Evolutionary conservation across 2,888 invertebrate genomes (phyloP).

Genomic region (Pammene aurita): DNA sequence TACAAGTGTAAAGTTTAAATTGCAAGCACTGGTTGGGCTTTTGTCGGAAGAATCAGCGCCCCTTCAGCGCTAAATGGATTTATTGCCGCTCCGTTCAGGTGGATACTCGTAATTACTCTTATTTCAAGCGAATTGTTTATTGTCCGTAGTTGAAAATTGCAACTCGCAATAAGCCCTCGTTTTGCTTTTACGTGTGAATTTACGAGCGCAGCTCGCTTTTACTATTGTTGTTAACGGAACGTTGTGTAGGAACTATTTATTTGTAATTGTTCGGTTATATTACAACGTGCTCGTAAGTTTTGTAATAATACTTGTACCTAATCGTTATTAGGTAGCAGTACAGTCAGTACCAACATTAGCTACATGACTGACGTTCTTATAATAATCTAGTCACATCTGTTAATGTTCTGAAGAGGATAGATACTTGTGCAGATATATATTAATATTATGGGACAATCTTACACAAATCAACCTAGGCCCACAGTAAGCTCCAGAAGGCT

Average conservation of each 20-base stretch:
- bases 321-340: neutral
- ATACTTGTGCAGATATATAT: no score
- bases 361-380: no score
- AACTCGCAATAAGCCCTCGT: constrained; percentile 47
- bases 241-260: constrained; percentile 16
- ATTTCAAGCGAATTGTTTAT: constrained; percentile 71
- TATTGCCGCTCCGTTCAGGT: constrained; percentile 73
- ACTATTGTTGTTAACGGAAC: constrained; percentile 25
- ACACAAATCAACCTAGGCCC: no score
- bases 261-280: neutral
- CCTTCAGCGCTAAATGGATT: constrained; percentile 77
- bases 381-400: no score
- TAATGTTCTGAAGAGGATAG: no score
- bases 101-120: constrained; percentile 73
- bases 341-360: neutral
- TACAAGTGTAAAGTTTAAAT: constrained; percentile 73
- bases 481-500: no score
- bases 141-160: constrained; percentile 64
- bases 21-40: constrained; percentile 66
- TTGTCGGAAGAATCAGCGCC: constrained; percentile 73
- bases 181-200: constrained; percentile 41
- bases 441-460: no score
- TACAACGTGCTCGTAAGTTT: neutral
- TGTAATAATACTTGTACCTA: neutral
- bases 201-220: constrained; percentile 34